A percentile compares a stretch with the other conserved stretches of the same genome.
phyloP scores from a whole-genome alignment of 2,888 invertebrate genomes.

The Drosophila planitibia region DNA sequence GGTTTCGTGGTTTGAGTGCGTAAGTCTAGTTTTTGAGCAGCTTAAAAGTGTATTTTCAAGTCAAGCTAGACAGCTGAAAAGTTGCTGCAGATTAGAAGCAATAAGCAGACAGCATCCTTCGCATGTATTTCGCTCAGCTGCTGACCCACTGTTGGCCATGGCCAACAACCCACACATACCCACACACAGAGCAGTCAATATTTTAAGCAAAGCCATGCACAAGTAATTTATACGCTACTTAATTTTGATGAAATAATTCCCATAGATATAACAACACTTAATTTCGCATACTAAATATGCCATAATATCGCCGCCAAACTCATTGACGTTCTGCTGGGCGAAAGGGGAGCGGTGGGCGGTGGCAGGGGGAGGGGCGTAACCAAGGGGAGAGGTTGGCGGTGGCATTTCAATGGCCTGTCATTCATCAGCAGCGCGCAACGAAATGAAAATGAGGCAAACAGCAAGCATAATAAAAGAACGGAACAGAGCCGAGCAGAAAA shows the following conservation, averaged over 20 bases:
- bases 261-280: conserved; percentile 76
- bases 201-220: conserved; percentile 44
- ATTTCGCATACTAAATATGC: conserved; percentile 78
- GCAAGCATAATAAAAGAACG: conserved; percentile 19
- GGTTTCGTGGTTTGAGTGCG: conserved; percentile 35
- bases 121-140: conserved; percentile 25
- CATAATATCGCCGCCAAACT: conserved; percentile 57
- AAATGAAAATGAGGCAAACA: conserved; percentile 66
- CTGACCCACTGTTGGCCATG: conserved; percentile 48
- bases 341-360: neutral
- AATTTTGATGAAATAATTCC: conserved; percentile 76
- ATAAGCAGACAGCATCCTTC: conserved; percentile 22
- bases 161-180: conserved; percentile 24
- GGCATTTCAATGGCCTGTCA: conserved; percentile 70
- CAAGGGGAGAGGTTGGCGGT: neutral
- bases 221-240: conserved; percentile 76
- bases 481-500: conserved; percentile 23
- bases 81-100: conserved; percentile 9
- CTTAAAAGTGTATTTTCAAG: conserved; percentile 32
- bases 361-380: neutral
- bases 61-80: conserved; percentile 26
- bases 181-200: conserved; percentile 13
- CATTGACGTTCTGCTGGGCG: conserved; percentile 20
- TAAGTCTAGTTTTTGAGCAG: conserved; percentile 24
- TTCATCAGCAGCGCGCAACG: conserved; percentile 65